Evolutionary conservation across 2,888 invertebrate genomes (phyloP).

Genomic region (Opisthograptis luteolata): DNA sequence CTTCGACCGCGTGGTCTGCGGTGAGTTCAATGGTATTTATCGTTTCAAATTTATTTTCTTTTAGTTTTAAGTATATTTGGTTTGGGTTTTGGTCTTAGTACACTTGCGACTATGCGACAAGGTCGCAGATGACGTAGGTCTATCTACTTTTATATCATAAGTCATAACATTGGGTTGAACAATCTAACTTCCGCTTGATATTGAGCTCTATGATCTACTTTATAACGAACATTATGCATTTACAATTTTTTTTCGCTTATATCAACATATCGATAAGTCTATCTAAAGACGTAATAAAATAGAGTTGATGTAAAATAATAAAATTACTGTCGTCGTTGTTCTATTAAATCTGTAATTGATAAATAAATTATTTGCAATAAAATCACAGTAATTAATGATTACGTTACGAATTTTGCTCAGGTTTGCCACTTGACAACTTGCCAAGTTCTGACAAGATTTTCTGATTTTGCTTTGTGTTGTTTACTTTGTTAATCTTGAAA

Average conservation of each 20-base stretch:
- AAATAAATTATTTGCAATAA: neutral
- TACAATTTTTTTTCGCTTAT: no score
- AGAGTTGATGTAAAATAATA: no score
- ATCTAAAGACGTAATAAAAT: no score
- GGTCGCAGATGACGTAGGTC: constrained; percentile 1
- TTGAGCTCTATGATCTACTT: no score
- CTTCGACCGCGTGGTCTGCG: constrained; percentile 97
- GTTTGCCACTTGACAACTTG: constrained; percentile 3
- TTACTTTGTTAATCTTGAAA: neutral
- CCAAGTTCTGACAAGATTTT: constrained; percentile 8
- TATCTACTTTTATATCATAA: no score
- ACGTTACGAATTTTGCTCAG: neutral
- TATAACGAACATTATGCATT: no score
- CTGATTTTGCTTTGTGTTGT: constrained; percentile 9
- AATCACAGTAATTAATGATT: neutral
- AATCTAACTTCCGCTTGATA: no score
- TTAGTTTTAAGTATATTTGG: constrained; percentile 77
- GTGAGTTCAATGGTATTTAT: constrained; percentile 95
- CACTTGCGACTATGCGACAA: constrained; percentile 38
- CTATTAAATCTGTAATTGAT: neutral
- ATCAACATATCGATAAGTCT: no score
- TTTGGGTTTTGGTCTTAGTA: constrained; percentile 47
- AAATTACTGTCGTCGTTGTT: no score
- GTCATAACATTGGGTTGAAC: no score
- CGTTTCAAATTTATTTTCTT: constrained; percentile 85